Evolutionary conservation across 2,113 vertebrate genomes (phyloP).

Genomic region (Daboia siamensis): DNA sequence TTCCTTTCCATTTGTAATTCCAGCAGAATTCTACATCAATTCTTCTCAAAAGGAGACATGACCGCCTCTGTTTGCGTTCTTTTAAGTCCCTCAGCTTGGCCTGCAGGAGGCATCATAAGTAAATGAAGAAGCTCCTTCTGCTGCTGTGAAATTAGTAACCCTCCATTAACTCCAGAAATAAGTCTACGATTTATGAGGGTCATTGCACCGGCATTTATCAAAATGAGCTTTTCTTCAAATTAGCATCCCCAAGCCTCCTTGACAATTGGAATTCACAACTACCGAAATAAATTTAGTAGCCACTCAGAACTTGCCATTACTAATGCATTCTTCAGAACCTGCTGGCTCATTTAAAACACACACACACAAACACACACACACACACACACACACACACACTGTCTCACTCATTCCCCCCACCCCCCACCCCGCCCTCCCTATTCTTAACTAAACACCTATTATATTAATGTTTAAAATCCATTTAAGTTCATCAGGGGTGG

Average conservation of each 20-base stretch:
- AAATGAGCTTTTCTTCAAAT: constrained; percentile 64
- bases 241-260: constrained; percentile 58
- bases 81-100: not conserved
- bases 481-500: constrained; percentile 63
- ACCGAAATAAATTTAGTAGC: constrained; percentile 53
- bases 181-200: constrained; percentile 53
- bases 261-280: constrained; percentile 38
- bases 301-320: constrained; percentile 54
- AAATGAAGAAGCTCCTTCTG: constrained; percentile 30
- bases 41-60: not conserved
- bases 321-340: constrained; percentile 55
- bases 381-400: constrained; percentile 45
- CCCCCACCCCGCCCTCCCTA: constrained; percentile 3
- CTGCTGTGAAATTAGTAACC: constrained; percentile 52
- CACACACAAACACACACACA: constrained; percentile 53
- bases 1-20: not conserved
- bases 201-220: constrained; percentile 45
- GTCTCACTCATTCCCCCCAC: not conserved
- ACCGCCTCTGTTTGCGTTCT: not conserved
- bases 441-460: constrained; percentile 64
- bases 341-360: constrained; percentile 54
- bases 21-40: not conserved
- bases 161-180: constrained; percentile 55
- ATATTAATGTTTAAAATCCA: constrained; percentile 70
- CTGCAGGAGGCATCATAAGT: not conserved